Base-by-base conservation (phyloP, 2,797 vertebrate genomes). In the Taenioides sp. region DNA sequence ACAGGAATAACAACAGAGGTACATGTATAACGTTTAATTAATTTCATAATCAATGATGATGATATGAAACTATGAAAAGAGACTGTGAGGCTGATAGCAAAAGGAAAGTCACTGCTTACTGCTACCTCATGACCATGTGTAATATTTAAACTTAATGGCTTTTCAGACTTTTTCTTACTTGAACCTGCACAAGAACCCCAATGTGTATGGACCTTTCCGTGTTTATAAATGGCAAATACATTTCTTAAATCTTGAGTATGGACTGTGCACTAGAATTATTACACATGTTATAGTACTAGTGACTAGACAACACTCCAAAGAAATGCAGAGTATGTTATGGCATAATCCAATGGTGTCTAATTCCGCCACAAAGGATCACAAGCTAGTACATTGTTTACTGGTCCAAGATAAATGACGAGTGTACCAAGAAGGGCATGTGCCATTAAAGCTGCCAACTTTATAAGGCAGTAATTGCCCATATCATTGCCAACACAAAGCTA, bases 1-100 rank as follows among this genome's bases (percentile, higher is more conserved):
- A 95, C 95, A 0, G 96, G 96, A n/a, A 93, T 95, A 64, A 90
- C 88, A 73, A 95, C 94, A 0, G 96, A 98, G 95, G 96, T 98
- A 88, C 93, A 85, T 64, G 60, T 27, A 16, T 14, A 43, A 34
- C 2, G 0, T 18, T 14, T 47, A 14, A 16, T 47, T 47, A 4
- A 47, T 47, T 47, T 47, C 43, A 47, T 47, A 17, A 47, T 47
- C 14, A 43, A 2, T 27, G 25, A 27, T 27, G 25, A 27, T 27
- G 25, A 27, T 27, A 27, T 27, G 25, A 27, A 47, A 47, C 50
- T 52, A 18, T 12, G 22, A 57, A 25, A 57, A 57, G 54, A 57
- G 22, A 57, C 22, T 57, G 54, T 12, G 54, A 23, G 50, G n/a
- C 50, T 52, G 20, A 52, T 16, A 3, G 6, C 20, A 52, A 52